Evolutionary conservation across 2,888 invertebrate genomes (phyloP), one percentile per base, ranked within the genome.

Genomic region (Argynnis bischoffii): DNA sequence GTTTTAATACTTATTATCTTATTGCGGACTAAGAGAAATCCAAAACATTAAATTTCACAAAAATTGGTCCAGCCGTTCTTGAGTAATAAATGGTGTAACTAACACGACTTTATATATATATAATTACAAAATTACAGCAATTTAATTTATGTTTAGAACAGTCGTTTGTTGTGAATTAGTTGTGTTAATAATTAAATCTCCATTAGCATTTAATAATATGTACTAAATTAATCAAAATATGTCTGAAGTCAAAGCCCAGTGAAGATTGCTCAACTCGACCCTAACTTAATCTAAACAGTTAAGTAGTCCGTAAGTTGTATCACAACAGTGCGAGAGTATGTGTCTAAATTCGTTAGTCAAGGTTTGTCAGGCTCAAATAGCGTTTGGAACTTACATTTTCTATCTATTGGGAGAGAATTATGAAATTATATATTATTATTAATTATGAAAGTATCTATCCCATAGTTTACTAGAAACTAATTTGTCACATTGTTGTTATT

Each of bases 261-360:
- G 35, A 35, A 60, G 59, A 65, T 60, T 35, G 56, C 18, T 53
- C 46, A 64, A 70, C 35, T 56, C 61, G 48, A 64, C 60, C 41
- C 46, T 67, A 67, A 67, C 69, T 69, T 55, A 67, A 69, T 66
- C 64, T 54, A 55, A 66, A 50, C 60, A 61, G 50, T 63, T 64
- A 60, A 64, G 64, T 51, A 48, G 63, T 66, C 48, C 41, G 55
- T 61, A 61, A 70, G 60, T 64, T 65, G 61, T 55, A 67, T 69
- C 50, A 41, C 57, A 60, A 64, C 47, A 67, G 41, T 55, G 46
- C 54, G 46, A 61, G 67, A 56, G 56, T 48, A n/a, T 21, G 56
- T 50, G n/a, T 13, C 55, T 46, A 54, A 70, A 54, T 69, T 67
- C 31, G 64, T 69, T 64, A 67, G 63, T 60, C 60, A 64, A 41